Evolutionary conservation across 1,140 invertebrate species (phyloP).

Genomic region (Calliphora vicina): DNA sequence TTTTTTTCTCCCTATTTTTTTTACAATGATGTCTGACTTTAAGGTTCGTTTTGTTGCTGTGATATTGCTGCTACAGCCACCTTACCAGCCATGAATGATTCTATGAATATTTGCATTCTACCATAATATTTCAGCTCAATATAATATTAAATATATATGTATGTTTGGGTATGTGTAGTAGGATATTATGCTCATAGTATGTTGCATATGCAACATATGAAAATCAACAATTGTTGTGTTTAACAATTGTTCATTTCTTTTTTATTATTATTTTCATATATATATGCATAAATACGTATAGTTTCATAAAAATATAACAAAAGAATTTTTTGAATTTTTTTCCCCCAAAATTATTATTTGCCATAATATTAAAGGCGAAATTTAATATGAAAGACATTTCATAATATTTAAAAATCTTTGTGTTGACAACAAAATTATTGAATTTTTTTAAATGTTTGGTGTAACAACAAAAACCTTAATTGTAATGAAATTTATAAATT

Average conservation of each 20-base stretch:
- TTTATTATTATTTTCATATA: neutral
- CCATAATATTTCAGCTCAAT: neutral
- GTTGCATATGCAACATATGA: neutral
- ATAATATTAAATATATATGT: neutral
- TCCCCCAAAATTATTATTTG: neutral
- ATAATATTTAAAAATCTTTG: too few relatives aligned
- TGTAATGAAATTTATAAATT: too few relatives aligned
- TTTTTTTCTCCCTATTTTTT: neutral
- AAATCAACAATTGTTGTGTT: neutral
- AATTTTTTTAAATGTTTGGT: too few relatives aligned
- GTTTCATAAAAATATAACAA: neutral
- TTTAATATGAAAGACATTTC: neutral
- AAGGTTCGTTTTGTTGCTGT: slow-evolving; percentile 5
- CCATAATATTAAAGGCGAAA: neutral
- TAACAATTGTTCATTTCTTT: neutral
- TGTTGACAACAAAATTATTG: too few relatives aligned
- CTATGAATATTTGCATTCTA: neutral
- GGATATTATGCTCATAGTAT: neutral
- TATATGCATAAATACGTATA: neutral
- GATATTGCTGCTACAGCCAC: neutral
- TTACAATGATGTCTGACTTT: neutral
- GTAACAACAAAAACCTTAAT: too few relatives aligned
- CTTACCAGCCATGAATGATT: neutral
- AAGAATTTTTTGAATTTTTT: neutral
- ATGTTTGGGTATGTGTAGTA: too few relatives aligned